Evolutionary conservation across 1,140 invertebrate genomes (phyloP), one percentile per base, ranked within the genome.

Genomic region (Ceratosolen fusciceps): DNA sequence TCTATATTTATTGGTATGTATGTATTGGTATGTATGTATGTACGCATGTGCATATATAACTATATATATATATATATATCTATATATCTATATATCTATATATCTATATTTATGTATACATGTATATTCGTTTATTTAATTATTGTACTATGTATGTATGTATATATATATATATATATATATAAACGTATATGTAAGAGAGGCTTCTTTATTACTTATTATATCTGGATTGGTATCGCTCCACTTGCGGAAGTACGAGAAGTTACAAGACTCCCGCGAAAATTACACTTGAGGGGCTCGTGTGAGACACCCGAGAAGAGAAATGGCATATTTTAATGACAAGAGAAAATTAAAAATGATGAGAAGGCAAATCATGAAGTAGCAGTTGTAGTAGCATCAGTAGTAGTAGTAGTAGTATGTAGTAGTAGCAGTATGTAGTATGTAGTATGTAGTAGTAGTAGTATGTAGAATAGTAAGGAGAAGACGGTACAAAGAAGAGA

Each of bases 261-360:
- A 16, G 24, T 71, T 39, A 67, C 58, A 34, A 39, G 52, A 19
- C 21, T 79, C n/a, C 49, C 31, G 58, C 31, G n/a, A 62, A 79
- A 73, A 79, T 74, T 79, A 60, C 77, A 72, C 54, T 74, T 54
- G 24, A 24, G 16, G 49, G n/a, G 24, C 8, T 21, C 21, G 1
- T 68, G 52, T 56, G n/a, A n/a, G n/a, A n/a, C n/a, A 77, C 74
- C 21, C 43, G 47, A 68, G 47, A 52, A 74, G 73, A 79, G 71
- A 79, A 74, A 79, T 79, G 77, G 71, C 71, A 81, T n/a, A 81
- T 76, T 72, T 74, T 19, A 52, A 67, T 60, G 31, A 24, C 70
- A 67, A 74, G 47, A 49, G 19, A 73, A n/a, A n/a, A n/a, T n/a
- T n/a, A n/a, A n/a, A n/a, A 34, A 12, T 65, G n/a, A 71, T 21